Base-by-base conservation (phyloP, 2,797 vertebrate genomes). In the Macropodus opercularis region DNA sequence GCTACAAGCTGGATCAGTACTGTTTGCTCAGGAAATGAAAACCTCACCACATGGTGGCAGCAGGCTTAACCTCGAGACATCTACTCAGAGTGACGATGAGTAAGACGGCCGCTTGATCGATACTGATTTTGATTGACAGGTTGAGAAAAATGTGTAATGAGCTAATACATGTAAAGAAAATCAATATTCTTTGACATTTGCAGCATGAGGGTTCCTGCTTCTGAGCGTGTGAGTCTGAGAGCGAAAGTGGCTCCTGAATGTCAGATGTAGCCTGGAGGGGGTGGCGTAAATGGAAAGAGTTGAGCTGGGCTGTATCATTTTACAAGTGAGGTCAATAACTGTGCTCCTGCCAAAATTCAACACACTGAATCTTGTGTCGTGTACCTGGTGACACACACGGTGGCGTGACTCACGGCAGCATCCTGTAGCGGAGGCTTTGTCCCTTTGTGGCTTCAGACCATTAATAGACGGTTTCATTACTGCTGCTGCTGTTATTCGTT, bases 11-110 rank as follows among this genome's bases (percentile, higher is more conserved):
- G 57, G 49, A 80, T 74, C 62, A 69, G 51, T 4, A 11, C 43
- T 89, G 85, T 89, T 83, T 88, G 71, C 61, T 53, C 40, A 70
- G 63, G 77, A 81, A 79, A 87, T 90, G 77, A 87, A 85, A 84
- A 55, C 13, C 54, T 35, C 10, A 65, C 63, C 51, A 22, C 19
- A 5, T 21, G 54, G 47, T 51, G 46, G 56, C 65, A 49, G 53
- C 63, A 39, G 66, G 51, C 56, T 79, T 57, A 77, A 74, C 70
- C 61, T 52, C 46, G 48, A 83, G 72, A 64, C 57, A n/a, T 72
- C 62, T 49, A 17, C 42, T 39, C 50, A 60, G 51, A 54, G 60
- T 8, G 39, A 53, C 59, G 56, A 54, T 44, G 46, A 36, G 41
- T 8, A 13, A 52, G 55, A 68, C 23, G 71, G 63, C 43, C 52